These are phyloP conservation scores for Operophtera brumata DNA, from an alignment of 2,888 invertebrate species.

Conservation along the genomic window DNA sequence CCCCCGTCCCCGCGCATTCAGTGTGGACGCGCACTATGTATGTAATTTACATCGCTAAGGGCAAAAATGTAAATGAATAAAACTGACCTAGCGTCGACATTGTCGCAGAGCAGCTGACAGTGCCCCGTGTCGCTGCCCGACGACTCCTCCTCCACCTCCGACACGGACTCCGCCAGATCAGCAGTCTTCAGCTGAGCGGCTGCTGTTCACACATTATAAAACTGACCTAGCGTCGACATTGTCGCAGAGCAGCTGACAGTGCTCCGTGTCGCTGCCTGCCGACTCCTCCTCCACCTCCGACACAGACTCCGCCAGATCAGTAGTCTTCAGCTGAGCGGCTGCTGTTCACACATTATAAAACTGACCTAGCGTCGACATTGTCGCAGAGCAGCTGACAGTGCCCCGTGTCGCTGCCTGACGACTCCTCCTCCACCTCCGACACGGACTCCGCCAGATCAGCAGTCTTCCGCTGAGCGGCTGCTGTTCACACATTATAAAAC, in stretches of 20 bases:
- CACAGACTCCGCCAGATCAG: constrained; percentile 80
- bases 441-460: constrained; percentile 81
- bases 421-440: constrained; percentile 82
- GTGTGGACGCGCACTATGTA: no score
- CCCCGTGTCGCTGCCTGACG: constrained; percentile 79
- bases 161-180: constrained; percentile 81
- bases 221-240: constrained; percentile 71
- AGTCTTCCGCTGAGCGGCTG: constrained; percentile 69
- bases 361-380: constrained; percentile 74
- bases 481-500: constrained; percentile 22
- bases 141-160: constrained; percentile 82
- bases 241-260: constrained; percentile 73
- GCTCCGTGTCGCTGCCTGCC: constrained; percentile 78
- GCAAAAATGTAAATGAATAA: no score
- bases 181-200: constrained; percentile 71
- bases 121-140: constrained; percentile 79
- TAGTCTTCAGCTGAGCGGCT: constrained; percentile 69
- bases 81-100: constrained; percentile 70
- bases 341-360: constrained; percentile 28
- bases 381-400: constrained; percentile 75
- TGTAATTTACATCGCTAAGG: no score
- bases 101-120: constrained; percentile 73
- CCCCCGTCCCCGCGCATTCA: no score
- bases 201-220: constrained; percentile 33
- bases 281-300: constrained; percentile 83